A percentile compares a stretch with the other conserved stretches of the same genome.
Conservation (phyloP, 2,797 vertebrate genomes). For the Ceryle rudis region DNA sequence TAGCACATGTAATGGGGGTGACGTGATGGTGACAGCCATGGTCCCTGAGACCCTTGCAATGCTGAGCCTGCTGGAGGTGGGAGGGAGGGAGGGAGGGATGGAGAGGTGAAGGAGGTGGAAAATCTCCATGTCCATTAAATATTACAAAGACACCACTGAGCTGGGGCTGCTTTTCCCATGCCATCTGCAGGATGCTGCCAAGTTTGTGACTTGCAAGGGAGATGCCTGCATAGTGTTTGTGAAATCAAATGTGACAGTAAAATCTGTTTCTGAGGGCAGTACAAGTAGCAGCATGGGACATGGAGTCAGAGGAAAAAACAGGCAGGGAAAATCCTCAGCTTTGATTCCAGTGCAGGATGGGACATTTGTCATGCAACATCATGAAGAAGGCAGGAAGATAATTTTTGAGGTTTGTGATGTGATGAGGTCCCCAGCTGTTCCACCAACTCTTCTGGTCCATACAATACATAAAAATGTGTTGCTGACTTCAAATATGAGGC, state of each 20-base stretch:
- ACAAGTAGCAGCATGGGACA: neutral
- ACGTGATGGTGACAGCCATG: neutral
- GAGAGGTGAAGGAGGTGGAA: neutral
- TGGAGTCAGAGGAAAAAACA: neutral
- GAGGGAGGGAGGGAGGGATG: neutral
- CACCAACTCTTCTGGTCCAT: neutral
- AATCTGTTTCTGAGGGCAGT: conserved; percentile 15
- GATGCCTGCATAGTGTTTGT: conserved; percentile 33
- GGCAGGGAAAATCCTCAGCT: neutral
- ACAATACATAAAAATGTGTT: neutral
- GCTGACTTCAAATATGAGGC: neutral
- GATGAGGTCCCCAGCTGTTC: neutral
- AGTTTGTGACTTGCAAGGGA: neutral
- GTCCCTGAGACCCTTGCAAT: neutral
- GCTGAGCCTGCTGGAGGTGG: neutral
- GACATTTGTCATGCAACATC: neutral
- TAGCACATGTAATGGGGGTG: neutral
- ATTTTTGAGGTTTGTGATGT: neutral
- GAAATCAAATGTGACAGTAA: conserved; percentile 45
- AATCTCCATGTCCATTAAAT: neutral
- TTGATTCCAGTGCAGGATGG: neutral
- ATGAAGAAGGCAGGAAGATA: neutral
- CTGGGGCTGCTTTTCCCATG: conserved; percentile 8
- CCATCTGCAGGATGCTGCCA: conserved; percentile 8
- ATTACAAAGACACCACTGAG: conserved; percentile 29